A percentile compares a stretch with the other conserved stretches of the same genome.
Evolutionary conservation across 2,113 vertebrate genomes (phyloP).

Genomic region (Setophaga coronata): DNA sequence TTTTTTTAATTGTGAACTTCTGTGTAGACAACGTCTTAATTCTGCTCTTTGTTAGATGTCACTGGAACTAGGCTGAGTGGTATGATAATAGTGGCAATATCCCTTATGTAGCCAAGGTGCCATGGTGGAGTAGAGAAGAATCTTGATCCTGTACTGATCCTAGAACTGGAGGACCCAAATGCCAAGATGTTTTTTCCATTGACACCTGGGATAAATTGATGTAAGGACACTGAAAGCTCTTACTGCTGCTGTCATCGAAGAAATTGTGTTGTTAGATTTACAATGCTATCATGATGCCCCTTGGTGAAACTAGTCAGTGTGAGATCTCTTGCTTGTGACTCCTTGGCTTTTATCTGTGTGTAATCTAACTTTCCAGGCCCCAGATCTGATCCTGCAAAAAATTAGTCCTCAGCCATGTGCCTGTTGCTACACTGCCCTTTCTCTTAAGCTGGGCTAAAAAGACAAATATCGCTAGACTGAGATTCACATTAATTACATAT

Average conservation of each 20-base stretch:
- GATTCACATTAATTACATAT: neutral
- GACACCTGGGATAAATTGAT: neutral
- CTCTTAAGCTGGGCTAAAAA: neutral
- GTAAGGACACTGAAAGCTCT: neutral
- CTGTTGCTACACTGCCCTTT: neutral
- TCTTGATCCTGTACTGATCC: neutral
- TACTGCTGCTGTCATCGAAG: neutral
- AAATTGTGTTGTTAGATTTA: neutral
- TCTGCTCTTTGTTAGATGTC: neutral
- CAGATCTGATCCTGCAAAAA: neutral
- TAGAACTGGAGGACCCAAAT: neutral
- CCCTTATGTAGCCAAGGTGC: neutral
- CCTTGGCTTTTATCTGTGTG: neutral
- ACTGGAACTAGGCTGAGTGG: neutral
- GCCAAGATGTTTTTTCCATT: neutral
- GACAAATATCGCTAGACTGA: neutral
- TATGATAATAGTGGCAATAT: rapidly evolving
- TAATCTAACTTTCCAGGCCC: neutral
- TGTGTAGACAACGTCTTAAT: neutral
- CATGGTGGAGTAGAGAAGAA: neutral
- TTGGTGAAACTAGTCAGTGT: neutral
- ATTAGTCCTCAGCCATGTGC: neutral
- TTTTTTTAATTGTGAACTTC: neutral
- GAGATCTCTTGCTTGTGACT: neutral
- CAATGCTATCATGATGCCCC: rapidly evolving